Base-by-base conservation (phyloP, 92 coral and sea anemone genomes). In the Porites rus region DNA sequence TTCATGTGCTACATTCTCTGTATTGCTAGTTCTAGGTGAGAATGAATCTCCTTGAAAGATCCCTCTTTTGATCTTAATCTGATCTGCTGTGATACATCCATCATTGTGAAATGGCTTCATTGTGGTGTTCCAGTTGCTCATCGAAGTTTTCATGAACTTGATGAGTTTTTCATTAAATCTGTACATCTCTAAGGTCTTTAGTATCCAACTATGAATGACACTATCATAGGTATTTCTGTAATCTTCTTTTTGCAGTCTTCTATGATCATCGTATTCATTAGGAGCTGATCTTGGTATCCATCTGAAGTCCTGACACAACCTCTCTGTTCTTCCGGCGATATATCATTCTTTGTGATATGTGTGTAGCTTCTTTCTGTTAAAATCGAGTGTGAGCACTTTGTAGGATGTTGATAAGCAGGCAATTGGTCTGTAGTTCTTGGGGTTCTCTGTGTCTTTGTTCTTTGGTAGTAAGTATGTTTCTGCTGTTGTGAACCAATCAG, bases 31-130 rank as follows among this genome's bases (percentile, higher is more conserved):
- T 76, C 80, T 50, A 76, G 60, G 68, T 25, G 20, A 73, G 76
- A 51, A 75, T 77, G 60, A 54, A 54, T 54, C 60, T 54, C 60
- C 60, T 54, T 28, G 90, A 72, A 67, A 79, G 64, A 86, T 86
- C 70, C 86, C 90, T 51, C 74, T 77, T 68, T 86, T 86, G 65
- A 86, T 86, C 31, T 16, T 69, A 70, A 86, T 86, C 31, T 70
- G 31, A 38, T 78, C 68, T 3, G 90, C 20, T 21, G 76, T 77
- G 68, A 86, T 83, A 66, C 38, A 52, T 61, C 66, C 83, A 43
- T 69, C 65, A 51, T 75, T 59, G 60, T 76, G 16, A 71, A 8
- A 43, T 25, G 71, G 80, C 68, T 50, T 13, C 79, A 83, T 73
- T 11, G 79, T 72, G n/a, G 87, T 83, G 24, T 73, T 71, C 80